Evolutionary conservation across 2,797 vertebrate genomes (phyloP), one percentile per base, ranked within the genome.

Genomic region (Somateria mollissima): DNA sequence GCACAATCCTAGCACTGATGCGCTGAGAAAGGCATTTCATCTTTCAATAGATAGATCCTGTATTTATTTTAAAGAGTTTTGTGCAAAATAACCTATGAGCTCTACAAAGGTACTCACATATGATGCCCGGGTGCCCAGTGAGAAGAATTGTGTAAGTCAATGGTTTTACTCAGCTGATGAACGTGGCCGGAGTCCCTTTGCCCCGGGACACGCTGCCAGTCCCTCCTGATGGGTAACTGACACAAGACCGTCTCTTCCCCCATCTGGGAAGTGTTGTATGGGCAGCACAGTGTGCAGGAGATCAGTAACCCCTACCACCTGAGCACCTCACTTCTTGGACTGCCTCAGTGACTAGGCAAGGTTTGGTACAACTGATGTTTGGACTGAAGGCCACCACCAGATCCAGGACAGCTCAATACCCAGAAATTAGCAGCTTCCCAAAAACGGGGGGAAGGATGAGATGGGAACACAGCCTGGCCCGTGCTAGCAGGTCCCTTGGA

Each of bases 401-500:
- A 64, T 39, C 13, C 45, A 72, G 13, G 58, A 65, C 62, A 51
- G 21, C 27, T 56, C 75, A 74, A 60, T 9, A 94, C 18, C 56
- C 47, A 43, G 13, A 21, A 91, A 32, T 8, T 6, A 64, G 30
- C 3, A 53, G 28, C 8, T 22, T 22, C 11, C 73, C 11, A 1
- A 47, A 81, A 72, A 11, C 8, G 1, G 1, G 37, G 27, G 28
- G 37, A 65, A 21, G 15, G 16, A 76, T 0, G 0, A 32, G 11
- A 18, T 80, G 24, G n/a, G 30, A 93, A 66, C 11, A 47, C 66
- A 64, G 56, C 11, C 2, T 25, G 49, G n/a, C 41, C 56, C 14
- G 0, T 47, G 45, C 27, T 60, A 41, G 32, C 27, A 27, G 24
- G 20, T 57, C 3, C 8, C 13, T 17, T n/a, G 7, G 2, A 36